Percentiles rank a stretch among this genome's conserved stretches.
Evolutionary conservation across 2,113 vertebrate species (phyloP).

Genomic region (Aegypius monachus): DNA sequence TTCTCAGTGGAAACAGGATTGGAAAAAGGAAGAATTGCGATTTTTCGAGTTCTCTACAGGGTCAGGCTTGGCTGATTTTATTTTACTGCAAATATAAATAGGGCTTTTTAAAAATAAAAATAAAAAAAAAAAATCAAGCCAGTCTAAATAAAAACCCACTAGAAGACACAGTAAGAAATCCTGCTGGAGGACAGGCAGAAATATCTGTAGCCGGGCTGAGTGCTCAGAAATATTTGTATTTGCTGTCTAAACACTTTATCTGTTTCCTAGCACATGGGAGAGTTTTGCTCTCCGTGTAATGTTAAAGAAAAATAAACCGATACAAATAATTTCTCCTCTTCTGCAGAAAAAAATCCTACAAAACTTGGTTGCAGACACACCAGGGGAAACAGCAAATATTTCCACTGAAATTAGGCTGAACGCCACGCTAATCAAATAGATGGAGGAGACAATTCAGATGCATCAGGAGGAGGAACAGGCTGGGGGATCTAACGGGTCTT

Average conservation of each 20-base stretch:
- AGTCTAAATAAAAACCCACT: neutral
- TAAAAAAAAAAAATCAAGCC: neutral
- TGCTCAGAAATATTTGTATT: conserved; percentile 50
- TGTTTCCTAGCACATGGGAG: conserved; percentile 36
- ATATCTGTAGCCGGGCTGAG: neutral
- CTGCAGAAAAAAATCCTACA: neutral
- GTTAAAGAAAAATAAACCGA: neutral
- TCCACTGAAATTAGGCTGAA: neutral
- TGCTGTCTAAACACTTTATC: conserved; percentile 46
- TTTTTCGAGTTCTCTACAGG: neutral
- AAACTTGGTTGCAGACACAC: neutral
- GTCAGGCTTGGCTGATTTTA: conserved; percentile 28
- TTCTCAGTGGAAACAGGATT: conserved; percentile 5
- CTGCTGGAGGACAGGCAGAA: neutral
- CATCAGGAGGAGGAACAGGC: fast-evolving
- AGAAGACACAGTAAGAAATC: neutral
- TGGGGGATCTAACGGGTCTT: neutral
- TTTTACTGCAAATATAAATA: conserved; percentile 28
- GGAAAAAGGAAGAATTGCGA: conserved; percentile 18
- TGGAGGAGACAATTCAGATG: neutral
- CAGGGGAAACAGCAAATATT: neutral
- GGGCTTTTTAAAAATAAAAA: neutral
- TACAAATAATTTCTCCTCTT: conserved; percentile 21
- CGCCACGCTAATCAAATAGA: neutral
- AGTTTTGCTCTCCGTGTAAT: conserved; percentile 12